Conservation (phyloP, 1,140 invertebrate species). For the Lordiphosa clarofinis region DNA sequence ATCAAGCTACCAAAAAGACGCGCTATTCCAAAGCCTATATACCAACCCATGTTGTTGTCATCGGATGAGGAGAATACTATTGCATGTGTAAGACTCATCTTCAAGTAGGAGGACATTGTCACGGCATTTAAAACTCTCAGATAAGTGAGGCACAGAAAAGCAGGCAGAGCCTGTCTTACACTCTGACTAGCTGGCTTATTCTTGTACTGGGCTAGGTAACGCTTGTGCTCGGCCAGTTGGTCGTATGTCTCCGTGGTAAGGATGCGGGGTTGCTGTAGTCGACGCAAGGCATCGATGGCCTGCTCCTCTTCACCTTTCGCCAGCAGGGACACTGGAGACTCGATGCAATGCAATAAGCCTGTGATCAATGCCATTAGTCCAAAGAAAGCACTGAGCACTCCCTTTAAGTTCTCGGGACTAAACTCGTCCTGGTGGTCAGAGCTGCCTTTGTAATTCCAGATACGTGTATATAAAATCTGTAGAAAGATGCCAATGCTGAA, state of each 20-base stretch:
- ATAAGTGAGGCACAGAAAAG: constrained; percentile 22
- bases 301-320: constrained; percentile 41
- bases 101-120: constrained; percentile 28
- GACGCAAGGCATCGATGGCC: constrained; percentile 45
- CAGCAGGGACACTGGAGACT: constrained; percentile 51
- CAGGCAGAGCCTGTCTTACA: constrained; percentile 30
- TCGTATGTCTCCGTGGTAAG: constrained; percentile 45
- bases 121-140: constrained; percentile 46
- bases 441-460: constrained; percentile 15
- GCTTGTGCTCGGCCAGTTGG: constrained; percentile 56
- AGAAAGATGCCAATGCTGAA: constrained; percentile 27
- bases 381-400: constrained; percentile 30
- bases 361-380: constrained; percentile 26
- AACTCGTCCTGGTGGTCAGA: constrained; percentile 1
- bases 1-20: constrained; percentile 26
- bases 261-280: constrained; percentile 35
- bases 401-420: constrained; percentile 42
- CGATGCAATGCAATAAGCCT: constrained; percentile 21
- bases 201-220: constrained; percentile 48
- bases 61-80: not conserved
- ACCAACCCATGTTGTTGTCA: constrained; percentile 12
- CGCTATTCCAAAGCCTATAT: constrained; percentile 19
- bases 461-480: constrained; percentile 27
- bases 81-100: no score
- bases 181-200: constrained; percentile 21